Evolutionary conservation across 1,140 invertebrate species (phyloP), one percentile per base, ranked within the genome.

Genomic region (Telenomus remus): DNA sequence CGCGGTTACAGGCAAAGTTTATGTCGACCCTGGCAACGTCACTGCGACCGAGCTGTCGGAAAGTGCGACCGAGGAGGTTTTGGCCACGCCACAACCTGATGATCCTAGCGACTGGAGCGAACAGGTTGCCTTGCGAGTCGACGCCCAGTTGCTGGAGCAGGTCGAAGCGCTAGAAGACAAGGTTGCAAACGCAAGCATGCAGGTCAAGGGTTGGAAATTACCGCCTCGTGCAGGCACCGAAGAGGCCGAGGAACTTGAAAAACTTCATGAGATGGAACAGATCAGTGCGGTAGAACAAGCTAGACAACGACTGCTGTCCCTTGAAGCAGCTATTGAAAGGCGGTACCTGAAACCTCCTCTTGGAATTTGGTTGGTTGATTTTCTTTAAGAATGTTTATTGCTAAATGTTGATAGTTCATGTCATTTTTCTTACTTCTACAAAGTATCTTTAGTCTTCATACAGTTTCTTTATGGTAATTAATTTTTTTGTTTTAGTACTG

Each of bases 341-440:
- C 88, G 97, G 75, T 99, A 98, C 85, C 89, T 98, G 37, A 97
- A 97, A 87, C 96, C 96, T 70, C 97, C 97, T 27, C 89, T 99
- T 13, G 96, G 95, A 49, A 90, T 91, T 69, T 92, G 90, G 92
- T 92, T 87, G 89, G 85, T 59, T 37, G 42, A 39, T 39, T 59
- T 46, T 48, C 51, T 14, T 53, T 65, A 12, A 50, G 5, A 48
- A 48, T 8, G 9, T 50, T 50, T 34, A 53, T 39, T 39, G n/a
- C 3, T 39, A n/a, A n/a, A n/a, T n/a, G n/a, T n/a, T n/a, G n/a
- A n/a, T n/a, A n/a, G n/a, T n/a, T n/a, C n/a, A n/a, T n/a, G n/a
- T n/a, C n/a, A n/a, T n/a, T n/a, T n/a, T n/a, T n/a, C n/a, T n/a
- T n/a, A n/a, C n/a, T n/a, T n/a, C n/a, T n/a, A n/a, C n/a, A n/a